Evolutionary conservation across 2,888 invertebrate genomes (phyloP).

Genomic region (Drosophila antonietae): DNA sequence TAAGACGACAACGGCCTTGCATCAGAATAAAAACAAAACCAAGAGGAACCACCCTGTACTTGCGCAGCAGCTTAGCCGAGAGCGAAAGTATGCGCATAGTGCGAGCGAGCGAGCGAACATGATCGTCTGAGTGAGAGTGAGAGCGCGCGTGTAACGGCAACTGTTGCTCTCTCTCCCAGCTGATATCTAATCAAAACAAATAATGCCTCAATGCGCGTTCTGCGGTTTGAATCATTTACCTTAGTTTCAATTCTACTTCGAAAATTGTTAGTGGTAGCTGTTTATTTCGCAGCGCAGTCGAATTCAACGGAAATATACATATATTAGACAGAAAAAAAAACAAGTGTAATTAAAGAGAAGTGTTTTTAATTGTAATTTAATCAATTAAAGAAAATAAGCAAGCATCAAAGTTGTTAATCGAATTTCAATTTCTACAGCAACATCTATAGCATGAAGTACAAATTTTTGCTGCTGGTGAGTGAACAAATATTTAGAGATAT

Average conservation of each 20-base stretch:
- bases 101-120: neutral
- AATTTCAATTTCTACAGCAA: constrained; percentile 10
- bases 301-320: constrained; percentile 1
- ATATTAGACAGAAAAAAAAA: neutral
- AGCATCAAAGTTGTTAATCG: constrained; percentile 5
- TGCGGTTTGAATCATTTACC: constrained; percentile 68
- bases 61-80: constrained; percentile 32
- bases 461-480: constrained; percentile 72
- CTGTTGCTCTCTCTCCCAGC: constrained; percentile 39
- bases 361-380: constrained; percentile 25
- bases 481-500: constrained; percentile 11
- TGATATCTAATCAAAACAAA: constrained; percentile 79
- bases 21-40: constrained; percentile 49
- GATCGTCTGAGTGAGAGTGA: neutral
- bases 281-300: constrained; percentile 13
- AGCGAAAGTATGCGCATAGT: constrained; percentile 37
- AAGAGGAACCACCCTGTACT: constrained; percentile 21
- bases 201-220: constrained; percentile 46
- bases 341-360: constrained; percentile 26
- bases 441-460: constrained; percentile 63
- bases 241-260: constrained; percentile 44
- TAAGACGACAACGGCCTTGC: constrained; percentile 54
- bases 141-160: constrained; percentile 8
- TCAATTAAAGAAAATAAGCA: constrained; percentile 4
- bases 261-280: constrained; percentile 25